phyloP scores from a whole-genome alignment of 2,113 vertebrate genomes.

The Tenrec ecaudatus region DNA sequence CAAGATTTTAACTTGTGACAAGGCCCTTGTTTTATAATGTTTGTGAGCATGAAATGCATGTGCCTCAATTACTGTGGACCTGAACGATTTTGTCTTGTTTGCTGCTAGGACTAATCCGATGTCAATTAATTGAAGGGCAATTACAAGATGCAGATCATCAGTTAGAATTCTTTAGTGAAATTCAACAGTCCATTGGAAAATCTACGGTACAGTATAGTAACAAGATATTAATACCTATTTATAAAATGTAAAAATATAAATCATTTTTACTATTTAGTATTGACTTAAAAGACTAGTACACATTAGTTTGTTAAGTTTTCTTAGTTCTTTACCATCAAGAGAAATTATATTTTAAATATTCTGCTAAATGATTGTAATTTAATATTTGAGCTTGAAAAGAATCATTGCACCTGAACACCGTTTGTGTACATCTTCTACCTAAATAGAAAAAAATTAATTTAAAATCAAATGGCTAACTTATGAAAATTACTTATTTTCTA shows the following conservation, averaged over 20 bases:
- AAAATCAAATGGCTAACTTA: slow-evolving; percentile 45
- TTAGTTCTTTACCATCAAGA: neutral
- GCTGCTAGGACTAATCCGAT: slow-evolving; percentile 92
- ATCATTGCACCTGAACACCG: neutral
- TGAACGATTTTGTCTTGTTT: slow-evolving; percentile 61
- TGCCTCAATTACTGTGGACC: neutral
- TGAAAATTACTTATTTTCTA: slow-evolving; percentile 75
- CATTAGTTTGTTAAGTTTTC: neutral
- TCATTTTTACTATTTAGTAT: neutral
- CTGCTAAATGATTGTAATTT: slow-evolving; percentile 16
- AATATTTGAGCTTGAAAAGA: slow-evolving; percentile 36
- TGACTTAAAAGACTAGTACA: neutral
- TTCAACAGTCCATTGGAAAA: slow-evolving; percentile 96
- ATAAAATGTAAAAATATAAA: slow-evolving; percentile 40
- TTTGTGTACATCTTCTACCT: slow-evolving; percentile 44
- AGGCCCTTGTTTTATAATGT: neutral
- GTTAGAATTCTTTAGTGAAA: slow-evolving; percentile 95
- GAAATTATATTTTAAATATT: neutral
- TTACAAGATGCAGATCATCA: slow-evolving; percentile 97
- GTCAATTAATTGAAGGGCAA: slow-evolving; percentile 94
- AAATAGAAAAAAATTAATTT: slow-evolving; percentile 38
- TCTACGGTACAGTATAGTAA: slow-evolving; percentile 89
- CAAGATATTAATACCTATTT: neutral
- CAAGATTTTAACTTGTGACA: neutral
- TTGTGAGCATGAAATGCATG: neutral